Percentiles rank a stretch among this genome's conserved stretches.
Conservation (phyloP, 2,797 vertebrate genomes). For the Molossus alvarezi region DNA sequence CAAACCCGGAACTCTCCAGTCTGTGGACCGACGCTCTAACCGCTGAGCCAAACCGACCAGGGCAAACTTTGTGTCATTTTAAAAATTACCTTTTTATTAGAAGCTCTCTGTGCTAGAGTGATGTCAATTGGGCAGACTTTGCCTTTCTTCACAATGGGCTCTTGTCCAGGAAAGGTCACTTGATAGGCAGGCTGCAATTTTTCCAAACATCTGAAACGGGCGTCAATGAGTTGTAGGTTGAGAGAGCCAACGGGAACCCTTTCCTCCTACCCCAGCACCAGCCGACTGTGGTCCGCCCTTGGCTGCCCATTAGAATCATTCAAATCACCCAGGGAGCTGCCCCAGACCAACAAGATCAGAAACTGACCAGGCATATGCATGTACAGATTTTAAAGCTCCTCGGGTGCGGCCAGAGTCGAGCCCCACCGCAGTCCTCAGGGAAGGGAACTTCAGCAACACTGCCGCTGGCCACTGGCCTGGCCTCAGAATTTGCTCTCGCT, state of each 20-base stretch:
- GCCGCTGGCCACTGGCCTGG: not conserved
- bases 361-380: not conserved
- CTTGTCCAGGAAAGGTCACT: slow-evolving; percentile 93
- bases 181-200: slow-evolving; percentile 95
- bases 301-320: not conserved
- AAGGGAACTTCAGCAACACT: not conserved
- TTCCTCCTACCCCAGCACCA: not conserved
- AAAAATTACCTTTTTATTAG: slow-evolving; percentile 96
- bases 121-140: slow-evolving; percentile 94
- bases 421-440: not conserved
- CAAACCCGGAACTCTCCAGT: too few relatives aligned
- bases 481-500: not conserved
- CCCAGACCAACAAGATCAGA: not conserved
- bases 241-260: not conserved
- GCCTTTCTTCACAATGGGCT: slow-evolving; percentile 94
- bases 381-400: not conserved
- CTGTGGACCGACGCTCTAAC: too few relatives aligned
- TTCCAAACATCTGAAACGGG: slow-evolving; percentile 92
- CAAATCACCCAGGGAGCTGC: not conserved
- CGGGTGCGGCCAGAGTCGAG: not conserved
- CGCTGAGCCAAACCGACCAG: too few relatives aligned
- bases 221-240: not conserved
- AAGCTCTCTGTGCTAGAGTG: slow-evolving; percentile 94
- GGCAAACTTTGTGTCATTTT: slow-evolving; percentile 41
- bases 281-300: not conserved